Conservation (phyloP, 2,797 vertebrate genomes). For the Girardinus metallicus region DNA sequence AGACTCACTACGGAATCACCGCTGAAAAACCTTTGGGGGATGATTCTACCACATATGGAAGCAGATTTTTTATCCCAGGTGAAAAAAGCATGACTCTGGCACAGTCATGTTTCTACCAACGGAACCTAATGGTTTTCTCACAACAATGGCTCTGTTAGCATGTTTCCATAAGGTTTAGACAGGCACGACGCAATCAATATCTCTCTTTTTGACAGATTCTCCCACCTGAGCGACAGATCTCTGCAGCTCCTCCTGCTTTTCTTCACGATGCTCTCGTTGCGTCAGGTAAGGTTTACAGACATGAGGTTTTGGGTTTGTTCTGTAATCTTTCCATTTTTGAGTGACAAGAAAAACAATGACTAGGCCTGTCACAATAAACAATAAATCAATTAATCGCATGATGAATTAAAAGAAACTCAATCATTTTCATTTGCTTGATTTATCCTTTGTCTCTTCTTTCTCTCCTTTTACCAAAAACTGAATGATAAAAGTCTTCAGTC, state of each 20-base stretch:
- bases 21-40: not conserved
- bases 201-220: not conserved
- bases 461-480: no score
- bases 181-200: not conserved
- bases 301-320: not conserved
- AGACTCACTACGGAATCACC: not conserved
- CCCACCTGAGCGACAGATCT: no score
- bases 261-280: no score
- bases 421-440: no score
- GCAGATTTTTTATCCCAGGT: no score
- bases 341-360: no score
- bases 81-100: no score
- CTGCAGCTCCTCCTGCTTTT: not conserved
- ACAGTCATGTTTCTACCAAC: not conserved
- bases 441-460: no score
- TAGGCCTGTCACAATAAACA: no score
- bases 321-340: not conserved
- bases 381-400: no score
- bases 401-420: no score
- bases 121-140: not conserved
- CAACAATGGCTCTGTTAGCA: not conserved
- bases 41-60: not conserved
- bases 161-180: not conserved
- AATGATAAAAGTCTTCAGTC: no score
- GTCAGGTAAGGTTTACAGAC: not conserved